Evolutionary conservation across 2,797 vertebrate species (phyloP).

Genomic region (Neoniphon sammara): DNA sequence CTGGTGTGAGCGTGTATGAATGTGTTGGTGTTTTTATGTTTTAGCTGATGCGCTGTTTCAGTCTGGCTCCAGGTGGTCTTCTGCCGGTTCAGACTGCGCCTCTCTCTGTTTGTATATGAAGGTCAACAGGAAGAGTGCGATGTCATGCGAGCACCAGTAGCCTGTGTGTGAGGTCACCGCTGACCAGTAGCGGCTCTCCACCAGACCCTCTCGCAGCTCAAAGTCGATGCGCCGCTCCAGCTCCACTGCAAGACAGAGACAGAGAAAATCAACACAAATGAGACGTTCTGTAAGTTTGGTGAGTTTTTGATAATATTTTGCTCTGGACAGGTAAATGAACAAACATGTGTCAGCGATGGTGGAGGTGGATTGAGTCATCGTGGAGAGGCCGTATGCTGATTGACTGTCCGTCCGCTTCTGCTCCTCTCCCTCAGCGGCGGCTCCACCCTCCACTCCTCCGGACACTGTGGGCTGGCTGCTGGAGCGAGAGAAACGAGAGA

Average conservation of each 20-base stretch:
- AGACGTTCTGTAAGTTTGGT: too few species aligned
- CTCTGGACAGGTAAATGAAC: conserved; percentile 56
- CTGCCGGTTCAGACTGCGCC: conserved; percentile 62
- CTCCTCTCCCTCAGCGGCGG: conserved; percentile 86
- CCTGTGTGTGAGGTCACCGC: conserved; percentile 97
- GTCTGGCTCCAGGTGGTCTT: conserved; percentile 73
- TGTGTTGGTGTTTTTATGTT: conserved; percentile 33
- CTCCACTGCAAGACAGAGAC: conserved; percentile 85
- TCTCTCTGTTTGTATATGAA: conserved; percentile 91
- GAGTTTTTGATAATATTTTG: too few species aligned
- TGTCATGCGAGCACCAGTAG: conserved; percentile 97
- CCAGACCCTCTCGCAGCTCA: conserved; percentile 95
- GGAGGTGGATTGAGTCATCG: conserved; percentile 82
- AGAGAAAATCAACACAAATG: neutral
- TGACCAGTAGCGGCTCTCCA: conserved; percentile 98
- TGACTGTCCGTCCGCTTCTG: conserved; percentile 82
- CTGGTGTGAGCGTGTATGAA: conserved; percentile 32
- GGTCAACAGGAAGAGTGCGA: conserved; percentile 95
- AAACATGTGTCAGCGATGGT: conserved; percentile 88
- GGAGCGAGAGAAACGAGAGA: conserved; percentile 94
- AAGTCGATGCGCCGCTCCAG: conserved; percentile 96
- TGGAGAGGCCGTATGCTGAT: conserved; percentile 81
- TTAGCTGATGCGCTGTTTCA: conserved; percentile 58
- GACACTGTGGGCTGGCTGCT: conserved; percentile 86
- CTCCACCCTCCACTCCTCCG: conserved; percentile 80